phyloP scores from a whole-genome alignment of 2,888 invertebrate genomes.

The Oligia latruncula region DNA sequence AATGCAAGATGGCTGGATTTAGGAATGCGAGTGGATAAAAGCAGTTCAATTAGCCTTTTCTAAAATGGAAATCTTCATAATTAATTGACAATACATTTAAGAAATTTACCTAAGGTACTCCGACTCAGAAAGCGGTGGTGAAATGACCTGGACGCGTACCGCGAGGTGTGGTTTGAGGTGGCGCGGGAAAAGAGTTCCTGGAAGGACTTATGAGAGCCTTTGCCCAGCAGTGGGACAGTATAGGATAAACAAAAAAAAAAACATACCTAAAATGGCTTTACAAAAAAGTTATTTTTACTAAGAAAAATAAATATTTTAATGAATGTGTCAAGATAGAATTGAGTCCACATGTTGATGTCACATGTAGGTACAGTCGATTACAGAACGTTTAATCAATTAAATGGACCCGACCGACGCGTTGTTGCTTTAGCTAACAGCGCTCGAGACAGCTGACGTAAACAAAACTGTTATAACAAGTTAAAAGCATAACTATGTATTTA shows the following conservation, averaged over 20 bases:
- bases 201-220: too few species aligned
- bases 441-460: constrained; percentile 36
- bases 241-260: too few species aligned
- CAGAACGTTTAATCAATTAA: constrained; percentile 56
- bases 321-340: constrained; percentile 21
- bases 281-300: neutral
- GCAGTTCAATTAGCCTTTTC: too few species aligned
- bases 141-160: too few species aligned
- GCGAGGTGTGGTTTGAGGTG: too few species aligned
- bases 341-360: constrained; percentile 31
- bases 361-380: constrained; percentile 40
- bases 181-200: too few species aligned
- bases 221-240: too few species aligned
- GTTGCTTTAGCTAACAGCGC: constrained; percentile 37
- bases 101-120: neutral
- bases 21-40: too few species aligned
- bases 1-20: too few species aligned
- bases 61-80: neutral
- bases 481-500: constrained; percentile 37
- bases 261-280: neutral
- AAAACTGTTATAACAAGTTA: constrained; percentile 38
- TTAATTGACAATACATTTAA: neutral
- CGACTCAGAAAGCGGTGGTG: too few species aligned
- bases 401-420: constrained; percentile 27
- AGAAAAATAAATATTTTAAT: constrained; percentile 6